Evolutionary conservation across 1,140 invertebrate genomes (phyloP), one percentile per base, ranked within the genome.

Genomic region (Heliconius melpomene): DNA sequence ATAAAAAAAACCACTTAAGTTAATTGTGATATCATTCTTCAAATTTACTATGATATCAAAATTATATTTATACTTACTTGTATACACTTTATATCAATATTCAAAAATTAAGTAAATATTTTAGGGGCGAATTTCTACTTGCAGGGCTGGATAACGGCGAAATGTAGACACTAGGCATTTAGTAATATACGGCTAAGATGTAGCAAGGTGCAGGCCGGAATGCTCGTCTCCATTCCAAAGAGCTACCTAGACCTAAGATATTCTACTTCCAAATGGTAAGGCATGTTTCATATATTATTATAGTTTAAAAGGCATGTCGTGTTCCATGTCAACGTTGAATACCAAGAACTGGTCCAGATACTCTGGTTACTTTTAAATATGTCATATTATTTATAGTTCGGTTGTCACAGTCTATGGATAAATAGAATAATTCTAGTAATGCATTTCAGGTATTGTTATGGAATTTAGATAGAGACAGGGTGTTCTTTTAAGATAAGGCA

Each of bases 111-210:
- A 66, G 23, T 29, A 26, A 66, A 66, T 66, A 66, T 66, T 66
- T 16, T 16, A 16, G 40, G 3, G 23, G 13, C 5, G 9, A 26
- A 66, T 66, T 29, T 26, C 26, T 11, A 66, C 60, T 29, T 16
- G 26, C 1, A 66, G 0, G 60, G 11, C 60, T 13, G 26, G 60
- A 18, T 66, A 16, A 3, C 26, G 26, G 60, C 26, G 60, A 26
- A 66, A 66, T 66, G 60, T 66, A 66, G 26, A 66, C 60, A 66
- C 23, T 26, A 66, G 26, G 60, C 60, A 66, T 66, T 66, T 66
- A 29, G 60, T 66, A 66, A 66, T 66, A 66, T 29, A 66, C 60
- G 60, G 60, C 60, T 29, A 66, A 66, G 60, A 29, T 29, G 26
- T 66, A 66, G 8, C 60, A 29, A 66, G 60, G 26, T 66, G 60